Evolutionary conservation across 2,113 vertebrate species (phyloP).

Genomic region (Amphiprion percula): DNA sequence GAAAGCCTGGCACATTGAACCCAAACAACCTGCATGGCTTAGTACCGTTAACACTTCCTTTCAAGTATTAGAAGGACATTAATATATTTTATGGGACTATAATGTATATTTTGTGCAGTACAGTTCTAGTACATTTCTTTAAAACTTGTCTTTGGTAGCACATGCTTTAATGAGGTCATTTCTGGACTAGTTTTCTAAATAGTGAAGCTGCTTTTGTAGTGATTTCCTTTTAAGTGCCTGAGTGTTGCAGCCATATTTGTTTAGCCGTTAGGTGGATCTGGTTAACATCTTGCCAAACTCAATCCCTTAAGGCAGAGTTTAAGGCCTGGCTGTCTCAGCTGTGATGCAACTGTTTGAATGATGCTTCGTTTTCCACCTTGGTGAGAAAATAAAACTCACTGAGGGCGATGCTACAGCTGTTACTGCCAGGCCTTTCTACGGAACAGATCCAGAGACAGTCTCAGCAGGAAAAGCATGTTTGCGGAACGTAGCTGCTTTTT

Average conservation of each 20-base stretch:
- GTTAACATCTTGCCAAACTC: slow-evolving; percentile 36
- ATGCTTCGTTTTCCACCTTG: slow-evolving; percentile 37
- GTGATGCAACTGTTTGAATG: slow-evolving; percentile 15
- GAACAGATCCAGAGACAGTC: not conserved
- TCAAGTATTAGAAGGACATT: too few relatives aligned
- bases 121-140: too few relatives aligned
- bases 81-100: too few relatives aligned
- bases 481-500: not conserved
- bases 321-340: slow-evolving; percentile 11
- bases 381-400: slow-evolving; percentile 16
- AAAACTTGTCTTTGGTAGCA: too few relatives aligned
- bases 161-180: too few relatives aligned
- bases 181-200: slow-evolving; percentile 15
- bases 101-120: too few relatives aligned
- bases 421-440: not conserved
- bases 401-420: not conserved
- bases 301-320: slow-evolving; percentile 31
- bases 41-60: not conserved
- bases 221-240: slow-evolving; percentile 52
- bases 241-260: slow-evolving; percentile 44
- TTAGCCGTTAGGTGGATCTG: slow-evolving; percentile 53
- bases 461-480: not conserved
- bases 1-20: too few relatives aligned
- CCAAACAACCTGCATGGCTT: too few relatives aligned
- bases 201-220: slow-evolving; percentile 17